phyloP scores from a whole-genome alignment of 2,888 invertebrate genomes.

The Xylota segnis region DNA sequence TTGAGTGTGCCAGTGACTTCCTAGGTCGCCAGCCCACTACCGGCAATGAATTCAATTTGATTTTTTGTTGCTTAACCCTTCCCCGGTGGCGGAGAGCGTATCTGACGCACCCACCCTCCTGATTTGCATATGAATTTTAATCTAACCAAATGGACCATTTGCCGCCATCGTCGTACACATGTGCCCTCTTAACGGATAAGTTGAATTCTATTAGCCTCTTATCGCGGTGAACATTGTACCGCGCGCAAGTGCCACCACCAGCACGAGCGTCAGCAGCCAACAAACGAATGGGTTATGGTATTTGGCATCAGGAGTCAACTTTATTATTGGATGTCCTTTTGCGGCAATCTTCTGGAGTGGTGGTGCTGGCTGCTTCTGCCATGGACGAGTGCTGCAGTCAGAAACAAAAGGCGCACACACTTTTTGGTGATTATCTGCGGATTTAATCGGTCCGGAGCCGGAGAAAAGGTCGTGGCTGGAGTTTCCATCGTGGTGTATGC shows the following conservation, averaged over 20 bases:
- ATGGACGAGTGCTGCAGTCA: conserved; percentile 13
- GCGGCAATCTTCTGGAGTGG: conserved; percentile 61
- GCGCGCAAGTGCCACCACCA: conserved; percentile 43
- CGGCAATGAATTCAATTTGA: conserved; percentile 66
- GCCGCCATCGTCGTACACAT: conserved; percentile 64
- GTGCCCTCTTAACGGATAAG: conserved; percentile 76
- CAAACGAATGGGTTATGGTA: conserved; percentile 76
- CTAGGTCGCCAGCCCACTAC: conserved; percentile 44
- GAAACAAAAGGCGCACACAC: conserved; percentile 74
- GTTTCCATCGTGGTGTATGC: conserved; percentile 25
- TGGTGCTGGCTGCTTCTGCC: conserved; percentile 7
- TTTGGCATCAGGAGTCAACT: conserved; percentile 76
- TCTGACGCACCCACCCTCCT: conserved; percentile 30
- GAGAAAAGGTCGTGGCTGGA: conserved; percentile 68
- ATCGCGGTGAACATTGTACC: conserved; percentile 74
- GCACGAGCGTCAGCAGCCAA: conserved; percentile 2
- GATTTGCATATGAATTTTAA: conserved; percentile 79
- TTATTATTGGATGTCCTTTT: conserved; percentile 77
- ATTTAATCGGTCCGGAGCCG: conserved; percentile 71
- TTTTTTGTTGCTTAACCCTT: conserved; percentile 57
- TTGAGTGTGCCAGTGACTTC: conserved; percentile 29
- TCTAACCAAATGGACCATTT: conserved; percentile 77
- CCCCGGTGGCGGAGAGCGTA: conserved; percentile 19
- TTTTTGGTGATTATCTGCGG: conserved; percentile 76
- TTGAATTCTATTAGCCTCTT: conserved; percentile 77